phyloP scores from a whole-genome alignment of 2,113 vertebrate genomes.

The Meriones unguiculatus region DNA sequence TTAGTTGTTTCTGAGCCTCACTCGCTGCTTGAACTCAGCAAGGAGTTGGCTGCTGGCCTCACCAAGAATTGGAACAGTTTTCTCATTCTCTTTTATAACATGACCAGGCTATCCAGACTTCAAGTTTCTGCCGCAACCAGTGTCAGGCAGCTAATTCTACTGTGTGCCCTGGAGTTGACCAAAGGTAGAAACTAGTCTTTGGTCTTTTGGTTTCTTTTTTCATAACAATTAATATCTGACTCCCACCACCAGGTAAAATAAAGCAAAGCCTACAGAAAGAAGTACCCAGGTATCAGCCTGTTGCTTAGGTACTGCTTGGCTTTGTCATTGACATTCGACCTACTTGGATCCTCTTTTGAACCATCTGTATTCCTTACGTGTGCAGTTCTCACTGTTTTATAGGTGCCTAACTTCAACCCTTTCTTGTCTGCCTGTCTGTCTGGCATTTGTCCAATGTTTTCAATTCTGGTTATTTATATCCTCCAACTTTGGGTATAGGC shows the following conservation, averaged over 20 bases:
- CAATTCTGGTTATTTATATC: neutral
- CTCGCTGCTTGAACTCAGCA: conserved; percentile 44
- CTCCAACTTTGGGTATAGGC: neutral
- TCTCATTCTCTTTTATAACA: neutral
- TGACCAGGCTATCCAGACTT: neutral
- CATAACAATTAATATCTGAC: neutral
- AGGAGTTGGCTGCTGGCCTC: conserved; percentile 57
- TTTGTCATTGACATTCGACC: neutral
- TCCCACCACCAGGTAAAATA: neutral
- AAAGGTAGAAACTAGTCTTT: neutral
- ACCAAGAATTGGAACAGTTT: conserved; percentile 24
- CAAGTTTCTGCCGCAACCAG: neutral
- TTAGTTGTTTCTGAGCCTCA: neutral
- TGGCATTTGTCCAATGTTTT: neutral
- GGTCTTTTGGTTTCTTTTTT: conserved; percentile 25
- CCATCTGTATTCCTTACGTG: neutral
- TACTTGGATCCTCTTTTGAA: neutral
- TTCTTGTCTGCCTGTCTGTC: neutral
- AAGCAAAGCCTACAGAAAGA: neutral
- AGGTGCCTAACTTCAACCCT: neutral
- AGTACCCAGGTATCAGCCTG: neutral
- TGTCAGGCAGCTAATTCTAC: neutral
- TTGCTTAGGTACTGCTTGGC: conserved; percentile 33
- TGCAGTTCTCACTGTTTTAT: neutral
- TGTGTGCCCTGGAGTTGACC: neutral